Evolutionary conservation across 2,888 invertebrate species (phyloP).

Genomic region (Temnothorax ravouxi): DNA sequence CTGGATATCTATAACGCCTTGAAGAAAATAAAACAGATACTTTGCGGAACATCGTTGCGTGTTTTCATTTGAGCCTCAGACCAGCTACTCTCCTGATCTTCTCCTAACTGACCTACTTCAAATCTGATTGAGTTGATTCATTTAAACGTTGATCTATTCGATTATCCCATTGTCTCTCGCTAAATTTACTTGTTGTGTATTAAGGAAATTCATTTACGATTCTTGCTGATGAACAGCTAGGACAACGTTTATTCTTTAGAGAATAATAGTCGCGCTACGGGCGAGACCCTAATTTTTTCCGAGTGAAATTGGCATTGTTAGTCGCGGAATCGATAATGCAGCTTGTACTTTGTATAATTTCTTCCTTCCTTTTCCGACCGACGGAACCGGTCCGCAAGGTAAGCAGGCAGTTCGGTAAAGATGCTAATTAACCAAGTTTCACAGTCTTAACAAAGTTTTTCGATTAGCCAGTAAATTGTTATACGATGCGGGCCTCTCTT

Average conservation of each 20-base stretch:
- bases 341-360: conserved; percentile 82
- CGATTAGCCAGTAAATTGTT: conserved; percentile 86
- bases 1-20: conserved; percentile 84
- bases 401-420: conserved; percentile 82
- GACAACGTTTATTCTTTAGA: conserved; percentile 20
- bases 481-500: conserved; percentile 78
- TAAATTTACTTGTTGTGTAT: conserved; percentile 3
- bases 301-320: conserved; percentile 69
- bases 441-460: conserved; percentile 85
- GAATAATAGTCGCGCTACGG: conserved; percentile 17
- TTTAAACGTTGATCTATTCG: conserved; percentile 6
- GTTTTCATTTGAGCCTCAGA: conserved; percentile 54
- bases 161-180: neutral
- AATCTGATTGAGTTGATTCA: neutral
- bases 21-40: conserved; percentile 82
- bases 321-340: conserved; percentile 68
- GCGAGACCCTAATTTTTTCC: conserved; percentile 45
- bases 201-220: conserved; percentile 26
- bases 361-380: conserved; percentile 68
- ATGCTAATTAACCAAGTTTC: conserved; percentile 86
- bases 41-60: conserved; percentile 74
- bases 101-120: neutral
- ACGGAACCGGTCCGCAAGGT: conserved; percentile 77
- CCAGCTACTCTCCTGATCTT: neutral
- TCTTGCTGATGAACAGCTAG: conserved; percentile 16